phyloP scores from a whole-genome alignment of 1,140 invertebrate species.

The Goniozus legneri region DNA sequence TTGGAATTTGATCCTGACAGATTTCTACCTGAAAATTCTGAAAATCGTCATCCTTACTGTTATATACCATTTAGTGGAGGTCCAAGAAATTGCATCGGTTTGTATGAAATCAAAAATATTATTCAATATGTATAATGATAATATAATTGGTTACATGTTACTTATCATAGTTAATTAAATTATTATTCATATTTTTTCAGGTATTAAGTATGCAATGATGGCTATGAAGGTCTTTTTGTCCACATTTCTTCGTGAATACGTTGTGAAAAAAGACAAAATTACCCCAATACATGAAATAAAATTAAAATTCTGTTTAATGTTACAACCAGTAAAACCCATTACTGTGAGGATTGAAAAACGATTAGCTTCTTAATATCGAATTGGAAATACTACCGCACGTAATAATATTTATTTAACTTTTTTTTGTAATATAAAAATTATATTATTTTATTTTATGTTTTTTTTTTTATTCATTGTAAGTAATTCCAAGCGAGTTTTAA shows the following conservation, averaged over 20 bases:
- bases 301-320: conserved; percentile 21
- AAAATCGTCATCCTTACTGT: conserved; percentile 45
- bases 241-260: conserved; percentile 56
- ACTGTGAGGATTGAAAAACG: neutral
- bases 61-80: conserved; percentile 64
- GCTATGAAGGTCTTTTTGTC: conserved; percentile 59
- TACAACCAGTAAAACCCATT: neutral
- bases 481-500: too few species aligned
- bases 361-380: too few species aligned
- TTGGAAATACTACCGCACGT: too few species aligned
- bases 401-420: too few species aligned
- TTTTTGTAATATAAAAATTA: too few species aligned
- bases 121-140: too few species aligned
- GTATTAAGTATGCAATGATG: conserved; percentile 60
- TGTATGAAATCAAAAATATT: conserved; percentile 22
- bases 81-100: conserved; percentile 60
- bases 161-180: too few species aligned
- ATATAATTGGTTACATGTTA: conserved; percentile 8
- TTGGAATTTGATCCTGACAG: conserved; percentile 64
- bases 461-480: too few species aligned
- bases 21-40: conserved; percentile 59
- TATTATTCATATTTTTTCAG: conserved; percentile 43
- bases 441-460: too few species aligned
- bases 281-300: conserved; percentile 30
- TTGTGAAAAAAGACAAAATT: conserved; percentile 44